Evolutionary conservation across 2,113 vertebrate species (phyloP).

Genomic region (Physeter macrocephalus): DNA sequence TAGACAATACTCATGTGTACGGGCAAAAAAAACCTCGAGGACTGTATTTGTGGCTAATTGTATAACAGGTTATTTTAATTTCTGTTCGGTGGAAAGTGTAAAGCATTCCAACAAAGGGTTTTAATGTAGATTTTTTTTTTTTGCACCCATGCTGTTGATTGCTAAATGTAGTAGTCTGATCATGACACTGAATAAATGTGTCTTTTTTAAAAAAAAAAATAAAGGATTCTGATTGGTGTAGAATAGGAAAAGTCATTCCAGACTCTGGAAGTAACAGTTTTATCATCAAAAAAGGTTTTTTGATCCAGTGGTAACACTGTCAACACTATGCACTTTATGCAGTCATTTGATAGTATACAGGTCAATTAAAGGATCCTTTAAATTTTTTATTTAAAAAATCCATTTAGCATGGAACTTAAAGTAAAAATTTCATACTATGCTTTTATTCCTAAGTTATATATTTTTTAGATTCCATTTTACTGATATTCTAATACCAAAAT

Average conservation of each 20-base stretch:
- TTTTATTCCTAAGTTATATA: neutral
- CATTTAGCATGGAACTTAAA: neutral
- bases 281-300: neutral
- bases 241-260: neutral
- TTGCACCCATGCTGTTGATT: too few relatives aligned
- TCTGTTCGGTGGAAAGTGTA: too few relatives aligned
- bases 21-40: neutral
- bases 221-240: slow-evolving; percentile 3
- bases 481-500: neutral
- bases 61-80: too few relatives aligned
- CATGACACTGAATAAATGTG: too few relatives aligned
- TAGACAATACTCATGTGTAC: neutral
- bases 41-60: too few relatives aligned
- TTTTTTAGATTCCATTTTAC: neutral
- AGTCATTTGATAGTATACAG: neutral
- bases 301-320: neutral
- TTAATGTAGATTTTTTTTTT: too few relatives aligned
- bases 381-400: neutral
- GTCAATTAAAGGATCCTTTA: slow-evolving; percentile 21
- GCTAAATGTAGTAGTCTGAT: too few relatives aligned
- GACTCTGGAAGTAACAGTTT: neutral
- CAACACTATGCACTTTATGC: neutral
- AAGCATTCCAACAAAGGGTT: too few relatives aligned
- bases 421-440: neutral
- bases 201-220: too few relatives aligned